phyloP scores from a whole-genome alignment of 2,113 vertebrate species.

The Scolopax mira region DNA sequence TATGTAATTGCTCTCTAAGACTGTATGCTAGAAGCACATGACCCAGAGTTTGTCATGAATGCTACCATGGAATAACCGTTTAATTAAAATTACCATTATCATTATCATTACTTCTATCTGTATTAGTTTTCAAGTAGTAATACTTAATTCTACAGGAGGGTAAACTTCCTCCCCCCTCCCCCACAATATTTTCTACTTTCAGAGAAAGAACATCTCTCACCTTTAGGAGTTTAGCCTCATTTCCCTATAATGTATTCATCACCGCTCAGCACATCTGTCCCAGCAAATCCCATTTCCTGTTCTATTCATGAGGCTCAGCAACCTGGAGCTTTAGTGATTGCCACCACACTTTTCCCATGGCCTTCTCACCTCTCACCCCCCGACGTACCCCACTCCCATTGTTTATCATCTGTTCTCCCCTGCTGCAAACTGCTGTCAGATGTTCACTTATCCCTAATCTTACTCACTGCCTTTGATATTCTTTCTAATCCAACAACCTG shows the following conservation, averaged over 20 bases:
- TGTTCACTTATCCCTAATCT: slow-evolving; percentile 78
- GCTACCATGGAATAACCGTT: background rate
- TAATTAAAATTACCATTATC: background rate
- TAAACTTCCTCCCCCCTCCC: background rate
- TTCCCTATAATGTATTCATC: slow-evolving; percentile 74
- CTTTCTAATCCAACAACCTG: slow-evolving; percentile 79
- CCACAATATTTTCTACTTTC: slow-evolving; percentile 1
- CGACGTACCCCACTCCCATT: slow-evolving; percentile 65
- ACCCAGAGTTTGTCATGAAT: background rate
- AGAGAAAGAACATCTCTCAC: slow-evolving; percentile 51
- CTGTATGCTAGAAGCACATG: background rate
- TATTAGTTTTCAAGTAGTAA: background rate
- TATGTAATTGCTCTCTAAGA: background rate
- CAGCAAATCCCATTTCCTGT: slow-evolving; percentile 78
- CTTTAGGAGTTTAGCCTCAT: slow-evolving; percentile 63
- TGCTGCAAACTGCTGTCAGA: slow-evolving; percentile 77
- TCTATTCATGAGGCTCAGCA: slow-evolving; percentile 76
- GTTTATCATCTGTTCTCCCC: slow-evolving; percentile 79
- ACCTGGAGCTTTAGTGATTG: slow-evolving; percentile 76
- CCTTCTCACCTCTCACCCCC: slow-evolving; percentile 75
- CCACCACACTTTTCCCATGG: slow-evolving; percentile 79
- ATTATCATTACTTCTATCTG: background rate
- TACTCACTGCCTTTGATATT: slow-evolving; percentile 76
- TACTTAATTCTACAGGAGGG: background rate
- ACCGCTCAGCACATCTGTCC: slow-evolving; percentile 74